These are phyloP conservation scores for Ophioninae sp. DNA, from an alignment of 2,888 invertebrate species.

Conservation along the genomic window DNA sequence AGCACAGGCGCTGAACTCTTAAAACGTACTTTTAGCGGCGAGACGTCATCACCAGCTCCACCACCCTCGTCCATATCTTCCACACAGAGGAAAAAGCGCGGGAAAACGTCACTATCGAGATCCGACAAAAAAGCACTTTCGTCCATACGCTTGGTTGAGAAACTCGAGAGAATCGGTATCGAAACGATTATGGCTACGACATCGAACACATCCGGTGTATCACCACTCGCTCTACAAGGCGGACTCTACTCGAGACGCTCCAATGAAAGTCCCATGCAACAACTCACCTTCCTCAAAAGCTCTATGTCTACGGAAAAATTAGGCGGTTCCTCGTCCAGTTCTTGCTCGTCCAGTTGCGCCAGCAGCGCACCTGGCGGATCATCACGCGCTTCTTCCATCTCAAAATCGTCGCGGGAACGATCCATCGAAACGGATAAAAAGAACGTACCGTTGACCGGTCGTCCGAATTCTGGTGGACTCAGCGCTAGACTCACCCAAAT, in stretches of 20 bases:
- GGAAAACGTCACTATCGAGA: conserved; percentile 77
- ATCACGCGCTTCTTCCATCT: conserved; percentile 46
- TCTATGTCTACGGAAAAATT: conserved; percentile 79
- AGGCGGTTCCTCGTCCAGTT: conserved; percentile 67
- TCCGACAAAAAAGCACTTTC: conserved; percentile 80
- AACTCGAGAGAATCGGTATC: conserved; percentile 86
- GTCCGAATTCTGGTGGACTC: conserved; percentile 84
- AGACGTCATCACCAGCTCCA: conserved; percentile 68
- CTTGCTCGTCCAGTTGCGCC: conserved; percentile 65
- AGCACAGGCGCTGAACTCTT: conserved; percentile 86
- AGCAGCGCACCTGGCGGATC: conserved; percentile 38
- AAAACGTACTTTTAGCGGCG: conserved; percentile 84
- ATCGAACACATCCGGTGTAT: conserved; percentile 82
- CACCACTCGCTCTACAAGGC: conserved; percentile 85
- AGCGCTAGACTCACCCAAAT: conserved; percentile 79
- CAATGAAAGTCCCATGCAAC: conserved; percentile 90
- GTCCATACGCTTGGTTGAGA: conserved; percentile 84
- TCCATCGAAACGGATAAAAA: conserved; percentile 74
- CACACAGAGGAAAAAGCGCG: conserved; percentile 67
- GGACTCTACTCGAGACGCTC: conserved; percentile 84
- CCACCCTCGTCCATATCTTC: conserved; percentile 48
- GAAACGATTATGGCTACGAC: conserved; percentile 86
- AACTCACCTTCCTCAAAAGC: conserved; percentile 87
- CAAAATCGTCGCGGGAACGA: conserved; percentile 50
- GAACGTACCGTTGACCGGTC: conserved; percentile 84